Evolutionary conservation across 2,113 vertebrate species (phyloP).

Genomic region (Ellobius talpinus): DNA sequence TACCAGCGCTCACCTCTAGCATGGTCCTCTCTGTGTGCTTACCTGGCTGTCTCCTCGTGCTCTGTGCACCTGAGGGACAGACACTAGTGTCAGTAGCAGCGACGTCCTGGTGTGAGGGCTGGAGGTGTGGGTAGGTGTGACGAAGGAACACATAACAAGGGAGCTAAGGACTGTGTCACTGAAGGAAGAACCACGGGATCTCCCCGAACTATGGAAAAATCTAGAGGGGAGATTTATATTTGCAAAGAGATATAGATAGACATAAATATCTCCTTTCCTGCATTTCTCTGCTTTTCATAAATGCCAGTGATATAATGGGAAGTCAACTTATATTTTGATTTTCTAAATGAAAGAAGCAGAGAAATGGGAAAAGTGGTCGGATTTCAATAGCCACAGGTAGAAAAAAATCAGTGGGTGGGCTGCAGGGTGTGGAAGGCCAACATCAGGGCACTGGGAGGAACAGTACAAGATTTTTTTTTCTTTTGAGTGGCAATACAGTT

Average conservation of each 20-base stretch:
- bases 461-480: no score
- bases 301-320: not conserved
- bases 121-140: not conserved
- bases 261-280: not conserved
- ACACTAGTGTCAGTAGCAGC: not conserved
- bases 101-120: not conserved
- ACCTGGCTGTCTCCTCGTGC: not conserved
- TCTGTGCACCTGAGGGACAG: not conserved
- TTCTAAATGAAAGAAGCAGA: slow-evolving; percentile 13
- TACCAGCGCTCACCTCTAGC: not conserved
- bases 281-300: not conserved
- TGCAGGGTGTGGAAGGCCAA: accelerated
- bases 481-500: not conserved
- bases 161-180: not conserved
- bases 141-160: not conserved
- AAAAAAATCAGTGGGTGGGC: not conserved
- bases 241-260: no score
- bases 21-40: not conserved
- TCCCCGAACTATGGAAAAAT: not conserved
- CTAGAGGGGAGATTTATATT: not conserved
- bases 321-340: not conserved
- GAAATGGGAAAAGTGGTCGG: not conserved
- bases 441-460: not conserved
- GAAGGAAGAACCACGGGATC: not conserved
- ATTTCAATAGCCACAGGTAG: not conserved